These are phyloP conservation scores for Neostethus bicornis DNA, from an alignment of 2,797 vertebrate genomes.

Conservation along the genomic window DNA sequence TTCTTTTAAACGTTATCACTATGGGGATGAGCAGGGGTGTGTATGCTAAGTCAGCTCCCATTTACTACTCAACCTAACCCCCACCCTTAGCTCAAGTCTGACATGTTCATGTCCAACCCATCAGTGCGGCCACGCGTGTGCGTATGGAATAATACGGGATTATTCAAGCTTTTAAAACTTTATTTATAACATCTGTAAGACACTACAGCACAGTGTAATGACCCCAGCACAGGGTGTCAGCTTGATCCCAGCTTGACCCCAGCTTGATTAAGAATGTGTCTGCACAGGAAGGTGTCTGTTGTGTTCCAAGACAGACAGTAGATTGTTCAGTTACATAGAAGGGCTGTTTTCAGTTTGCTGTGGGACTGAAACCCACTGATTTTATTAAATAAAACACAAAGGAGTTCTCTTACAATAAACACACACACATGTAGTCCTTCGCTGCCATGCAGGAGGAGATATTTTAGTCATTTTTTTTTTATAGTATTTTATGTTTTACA, in stretches of 20 bases:
- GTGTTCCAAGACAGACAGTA: conserved; percentile 52
- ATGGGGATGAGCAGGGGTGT: too few species aligned
- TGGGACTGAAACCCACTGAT: conserved; percentile 52
- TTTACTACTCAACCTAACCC: too few species aligned
- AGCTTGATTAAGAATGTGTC: conserved; percentile 20
- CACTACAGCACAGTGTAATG: background rate
- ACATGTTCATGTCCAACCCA: too few species aligned
- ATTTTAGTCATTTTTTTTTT: background rate
- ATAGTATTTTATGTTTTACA: too few species aligned
- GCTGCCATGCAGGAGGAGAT: conserved; percentile 14
- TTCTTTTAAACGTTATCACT: too few species aligned
- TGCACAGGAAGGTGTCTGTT: conserved; percentile 44
- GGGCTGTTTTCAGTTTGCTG: conserved; percentile 31
- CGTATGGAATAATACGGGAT: too few species aligned
- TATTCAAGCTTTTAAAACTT: too few species aligned
- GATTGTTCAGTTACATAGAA: conserved; percentile 63
- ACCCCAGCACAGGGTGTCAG: background rate
- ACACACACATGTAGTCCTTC: background rate
- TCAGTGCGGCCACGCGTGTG: too few species aligned
- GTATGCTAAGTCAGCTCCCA: too few species aligned
- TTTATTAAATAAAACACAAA: conserved; percentile 24
- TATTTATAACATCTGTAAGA: too few species aligned
- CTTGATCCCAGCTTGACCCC: too few species aligned
- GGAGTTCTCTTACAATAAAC: conserved; percentile 14
- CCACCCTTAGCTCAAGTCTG: too few species aligned